These are phyloP conservation scores for Osmoderma eremita DNA, from an alignment of 2,888 invertebrate species.

Conservation along the genomic window DNA sequence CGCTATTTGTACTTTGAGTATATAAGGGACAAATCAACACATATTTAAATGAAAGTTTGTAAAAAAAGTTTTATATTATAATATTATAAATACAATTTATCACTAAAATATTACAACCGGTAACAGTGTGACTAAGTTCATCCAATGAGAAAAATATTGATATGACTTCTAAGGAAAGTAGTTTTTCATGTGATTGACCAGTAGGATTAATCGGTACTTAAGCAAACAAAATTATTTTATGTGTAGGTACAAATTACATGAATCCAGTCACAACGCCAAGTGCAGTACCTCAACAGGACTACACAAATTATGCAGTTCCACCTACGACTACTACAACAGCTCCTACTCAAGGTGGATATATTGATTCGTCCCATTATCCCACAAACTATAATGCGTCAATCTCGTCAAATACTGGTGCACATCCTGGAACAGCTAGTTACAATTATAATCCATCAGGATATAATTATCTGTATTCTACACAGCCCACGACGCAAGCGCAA, in stretches of 20 bases:
- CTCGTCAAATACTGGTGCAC: background rate
- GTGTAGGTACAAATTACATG: slow-evolving; percentile 22
- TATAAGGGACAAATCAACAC: too few species aligned
- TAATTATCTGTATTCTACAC: slow-evolving; percentile 31
- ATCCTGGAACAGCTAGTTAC: slow-evolving; percentile 6
- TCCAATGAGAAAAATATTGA: too few species aligned
- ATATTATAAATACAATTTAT: too few species aligned
- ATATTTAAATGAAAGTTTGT: too few species aligned
- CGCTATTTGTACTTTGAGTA: too few species aligned
- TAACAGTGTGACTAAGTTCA: too few species aligned
- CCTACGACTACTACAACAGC: background rate
- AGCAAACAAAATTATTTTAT: background rate
- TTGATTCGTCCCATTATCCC: slow-evolving; percentile 12
- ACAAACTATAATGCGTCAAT: slow-evolving; percentile 11
- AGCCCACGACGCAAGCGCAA: slow-evolving; percentile 27
- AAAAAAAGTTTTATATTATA: too few species aligned
- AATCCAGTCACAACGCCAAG: slow-evolving; percentile 13
- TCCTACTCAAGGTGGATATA: slow-evolving; percentile 9
- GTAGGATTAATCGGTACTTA: too few species aligned
- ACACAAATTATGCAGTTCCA: background rate
- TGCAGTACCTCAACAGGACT: slow-evolving; percentile 2
- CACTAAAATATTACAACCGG: too few species aligned
- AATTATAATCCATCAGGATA: slow-evolving; percentile 10
- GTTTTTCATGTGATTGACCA: too few species aligned
- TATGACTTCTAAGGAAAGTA: too few species aligned